Evolutionary conservation across 2,888 invertebrate species (phyloP), one percentile per base, ranked within the genome.

Genomic region (Catocala fraxini): DNA sequence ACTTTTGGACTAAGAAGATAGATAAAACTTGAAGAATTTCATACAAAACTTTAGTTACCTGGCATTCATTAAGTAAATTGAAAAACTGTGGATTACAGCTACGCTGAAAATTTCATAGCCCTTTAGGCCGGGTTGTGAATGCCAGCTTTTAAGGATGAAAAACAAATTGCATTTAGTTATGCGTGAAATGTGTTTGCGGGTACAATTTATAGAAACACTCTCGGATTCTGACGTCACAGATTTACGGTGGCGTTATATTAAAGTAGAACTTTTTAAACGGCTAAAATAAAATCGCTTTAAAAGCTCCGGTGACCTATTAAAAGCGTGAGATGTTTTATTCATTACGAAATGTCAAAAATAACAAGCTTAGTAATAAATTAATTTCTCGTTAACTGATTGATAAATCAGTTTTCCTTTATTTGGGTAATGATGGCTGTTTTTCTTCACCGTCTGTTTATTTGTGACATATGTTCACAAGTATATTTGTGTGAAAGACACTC

Each of bases 11-110:
- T 55, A 49, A 74, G 56, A 70, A 49, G 60, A 56, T 57, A 60
- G 47, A 35, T 48, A 42, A 10, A 25, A 6, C 49, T 68, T 43
- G 41, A 56, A 56, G 60, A 52, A 59, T 65, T 68, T 63, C n/a
- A 48, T 58, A 59, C 9, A 25, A 48, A 70, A 63, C 60, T 68
- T 68, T 48, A 63, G 62, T 57, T 71, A 60, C 62, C 54, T 57
- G 51, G 42, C 52, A 63, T 70, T 72, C 59, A 72, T 70, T 75
- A 63, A 51, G 70, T 12, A 56, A 75, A 72, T 70, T 54, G 51
- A 54, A 63, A 61, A 63, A 45, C 41, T 13, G 35, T 41, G 35
- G 46, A 42, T 46, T n/a, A n/a, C 56, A 60, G 62, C 67, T 54
- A 68, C 6, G 51, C 34, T 41, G 41, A 54, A 58, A 10, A 43